Base-by-base conservation (phyloP, 1,140 invertebrate species). In the Colletes gigas region DNA sequence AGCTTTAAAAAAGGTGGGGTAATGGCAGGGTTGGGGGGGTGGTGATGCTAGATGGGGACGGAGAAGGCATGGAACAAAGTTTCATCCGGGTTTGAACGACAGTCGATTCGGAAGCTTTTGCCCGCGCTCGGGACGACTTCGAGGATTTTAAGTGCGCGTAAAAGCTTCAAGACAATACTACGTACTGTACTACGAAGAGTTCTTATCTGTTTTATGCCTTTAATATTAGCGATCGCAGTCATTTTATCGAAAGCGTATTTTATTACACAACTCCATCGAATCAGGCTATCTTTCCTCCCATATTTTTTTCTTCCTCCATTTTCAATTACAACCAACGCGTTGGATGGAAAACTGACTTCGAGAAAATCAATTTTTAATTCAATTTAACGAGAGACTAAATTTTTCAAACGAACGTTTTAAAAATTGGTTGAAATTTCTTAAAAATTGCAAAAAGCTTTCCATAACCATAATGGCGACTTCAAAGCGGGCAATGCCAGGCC, bases 1-100 rank as follows among this genome's bases (percentile, higher is more conserved):
- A 65, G 73, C 59, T 80, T 70, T 62, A 84, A 83, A 86, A 83
- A 84, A 39, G 39, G 41, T 21, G 50, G n/a, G 15, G n/a, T 0
- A 4, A 57, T 44, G 12, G 8, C 15, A 4, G 44, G 21, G 14
- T 1, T 4, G 2, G 57, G 30, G 30, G 47, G 17, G 47, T 15
- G 12, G 4, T 0, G 47, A 50, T 19, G 47, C 57, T 72, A 73
- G 21, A 72, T 30, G 62, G 60, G n/a, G 41, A 10, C 44, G 63
- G 63, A 72, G 77, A 74, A 81, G 82, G 50, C 50, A 21, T 7
- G 14, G 44, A 80, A 52, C 69, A 21, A 82, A 78, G 50, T 83
- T 86, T 78, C 52, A 55, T 66, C 21, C 62, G 14, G 52, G 17
- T 81, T 52, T n/a, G 47, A 62, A 59, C 47, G 59, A 76, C 21